phyloP scores from a whole-genome alignment of 1,140 invertebrate genomes.

The Drosophila aff. region DNA sequence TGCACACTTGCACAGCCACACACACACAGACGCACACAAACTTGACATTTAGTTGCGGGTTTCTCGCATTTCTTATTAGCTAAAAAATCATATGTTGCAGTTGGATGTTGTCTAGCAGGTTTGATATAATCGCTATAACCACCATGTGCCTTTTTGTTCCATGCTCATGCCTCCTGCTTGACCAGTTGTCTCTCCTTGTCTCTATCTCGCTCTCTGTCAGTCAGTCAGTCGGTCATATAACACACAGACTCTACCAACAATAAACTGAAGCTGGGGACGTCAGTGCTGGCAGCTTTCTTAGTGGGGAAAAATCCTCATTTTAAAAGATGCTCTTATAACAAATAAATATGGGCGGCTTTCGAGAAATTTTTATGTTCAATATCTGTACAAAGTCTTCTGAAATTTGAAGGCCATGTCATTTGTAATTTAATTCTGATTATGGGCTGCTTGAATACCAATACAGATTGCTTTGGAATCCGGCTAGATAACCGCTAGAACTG shows the following conservation, averaged over 20 bases:
- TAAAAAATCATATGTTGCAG: constrained; percentile 39
- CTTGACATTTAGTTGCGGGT: constrained; percentile 14
- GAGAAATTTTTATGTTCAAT: not conserved
- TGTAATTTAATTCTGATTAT: not conserved
- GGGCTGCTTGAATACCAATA: not conserved
- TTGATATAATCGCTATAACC: constrained; percentile 43
- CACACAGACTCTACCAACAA: constrained; percentile 1
- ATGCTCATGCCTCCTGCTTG: constrained; percentile 47
- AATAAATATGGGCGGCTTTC: not conserved
- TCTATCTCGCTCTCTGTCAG: constrained; percentile 13
- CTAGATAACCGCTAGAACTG: not conserved
- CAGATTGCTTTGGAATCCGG: not conserved
- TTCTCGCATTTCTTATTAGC: constrained; percentile 21
- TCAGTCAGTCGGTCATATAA: constrained; percentile 47
- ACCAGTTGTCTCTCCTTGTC: constrained; percentile 19
- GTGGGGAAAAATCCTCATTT: not conserved
- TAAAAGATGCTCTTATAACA: not conserved
- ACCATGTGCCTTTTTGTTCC: constrained; percentile 38
- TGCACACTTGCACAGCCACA: constrained; percentile 5
- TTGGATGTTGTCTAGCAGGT: constrained; percentile 40
- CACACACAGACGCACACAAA: constrained; percentile 7
- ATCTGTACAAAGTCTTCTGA: not conserved
- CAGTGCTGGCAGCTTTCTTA: constrained; percentile 4
- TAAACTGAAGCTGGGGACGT: constrained; percentile 2
- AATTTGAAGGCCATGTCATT: not conserved